Conservation (phyloP, 2,113 vertebrate species). For the Nerophis lumbriciformis region DNA sequence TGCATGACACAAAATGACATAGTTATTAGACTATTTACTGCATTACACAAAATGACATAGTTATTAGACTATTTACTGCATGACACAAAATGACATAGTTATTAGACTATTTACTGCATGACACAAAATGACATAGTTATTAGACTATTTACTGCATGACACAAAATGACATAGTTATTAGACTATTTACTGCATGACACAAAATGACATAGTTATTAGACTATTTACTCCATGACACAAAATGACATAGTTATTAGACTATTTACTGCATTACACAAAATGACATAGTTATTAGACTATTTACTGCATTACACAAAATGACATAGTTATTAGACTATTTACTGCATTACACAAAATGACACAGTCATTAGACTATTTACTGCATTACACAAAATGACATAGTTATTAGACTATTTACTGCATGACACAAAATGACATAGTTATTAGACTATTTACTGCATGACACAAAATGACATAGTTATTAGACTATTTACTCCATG, state of each 20-base stretch:
- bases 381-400: not conserved
- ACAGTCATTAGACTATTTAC: not conserved
- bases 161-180: too few species aligned
- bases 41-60: too few species aligned
- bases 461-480: not conserved
- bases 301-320: not conserved
- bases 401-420: not conserved
- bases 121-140: too few species aligned
- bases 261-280: not conserved
- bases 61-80: too few species aligned
- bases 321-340: not conserved
- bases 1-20: too few species aligned
- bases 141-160: too few species aligned
- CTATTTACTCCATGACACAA: conserved; percentile 2
- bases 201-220: too few species aligned
- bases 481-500: not conserved
- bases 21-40: too few species aligned
- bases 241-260: not conserved
- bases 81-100: too few species aligned
- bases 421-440: not conserved
- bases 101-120: too few species aligned
- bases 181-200: too few species aligned
- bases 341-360: not conserved
- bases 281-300: not conserved
- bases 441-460: too few species aligned